Percentiles rank a stretch among this genome's conserved stretches.
These are phyloP conservation scores for Pantherophis guttatus DNA, from an alignment of 2,113 vertebrate genomes.

Conservation along the genomic window DNA sequence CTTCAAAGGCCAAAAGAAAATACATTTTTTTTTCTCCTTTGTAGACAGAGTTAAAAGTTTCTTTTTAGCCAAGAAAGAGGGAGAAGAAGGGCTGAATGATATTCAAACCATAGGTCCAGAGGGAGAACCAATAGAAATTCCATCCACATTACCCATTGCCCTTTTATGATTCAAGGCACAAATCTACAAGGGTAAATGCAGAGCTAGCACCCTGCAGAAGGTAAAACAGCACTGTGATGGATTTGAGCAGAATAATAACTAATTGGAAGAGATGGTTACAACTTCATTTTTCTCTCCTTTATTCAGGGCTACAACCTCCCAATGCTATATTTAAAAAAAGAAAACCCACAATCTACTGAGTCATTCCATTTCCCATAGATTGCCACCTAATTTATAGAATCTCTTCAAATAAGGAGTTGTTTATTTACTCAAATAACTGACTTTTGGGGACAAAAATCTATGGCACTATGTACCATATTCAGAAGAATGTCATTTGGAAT, in stretches of 20 bases:
- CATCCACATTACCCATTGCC: not conserved
- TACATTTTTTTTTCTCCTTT: conserved; percentile 1
- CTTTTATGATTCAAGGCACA: not conserved
- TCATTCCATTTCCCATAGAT: not conserved
- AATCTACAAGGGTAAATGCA: not conserved
- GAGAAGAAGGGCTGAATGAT: not conserved
- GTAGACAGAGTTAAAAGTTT: conserved; percentile 4
- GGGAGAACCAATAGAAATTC: not conserved
- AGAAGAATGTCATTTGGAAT: not conserved
- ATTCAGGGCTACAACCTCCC: not conserved
- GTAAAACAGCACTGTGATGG: not conserved
- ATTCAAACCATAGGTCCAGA: not conserved
- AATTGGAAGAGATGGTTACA: not conserved
- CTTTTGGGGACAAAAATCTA: not conserved
- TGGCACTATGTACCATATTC: not conserved
- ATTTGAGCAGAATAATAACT: not conserved
- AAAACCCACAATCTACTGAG: not conserved
- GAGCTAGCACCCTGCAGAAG: not conserved
- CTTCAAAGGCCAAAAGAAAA: conserved; percentile 18
- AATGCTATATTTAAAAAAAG: not conserved
- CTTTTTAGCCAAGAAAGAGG: not conserved
- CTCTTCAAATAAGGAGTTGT: not conserved
- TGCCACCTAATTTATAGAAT: not conserved
- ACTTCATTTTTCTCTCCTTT: not conserved
- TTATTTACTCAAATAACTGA: not conserved